Percentiles rank a stretch among this genome's conserved stretches.
Evolutionary conservation across 2,113 vertebrate species (phyloP).

Genomic region (Zingel zingel): DNA sequence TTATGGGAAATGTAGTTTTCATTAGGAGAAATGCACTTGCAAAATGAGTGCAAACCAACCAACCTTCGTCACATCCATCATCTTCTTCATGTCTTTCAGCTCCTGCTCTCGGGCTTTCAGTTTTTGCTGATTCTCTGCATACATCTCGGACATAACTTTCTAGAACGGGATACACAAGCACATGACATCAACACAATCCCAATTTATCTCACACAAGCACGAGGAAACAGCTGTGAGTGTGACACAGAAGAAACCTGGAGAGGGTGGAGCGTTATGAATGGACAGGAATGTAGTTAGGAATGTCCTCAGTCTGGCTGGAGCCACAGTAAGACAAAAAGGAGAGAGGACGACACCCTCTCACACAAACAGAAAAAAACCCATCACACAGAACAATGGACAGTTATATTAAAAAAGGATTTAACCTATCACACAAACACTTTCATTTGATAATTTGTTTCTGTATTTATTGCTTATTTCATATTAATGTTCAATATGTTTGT

Average conservation of each 20-base stretch:
- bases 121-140: conserved; percentile 75
- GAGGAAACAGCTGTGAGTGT: neutral
- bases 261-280: conserved; percentile 35
- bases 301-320: conserved; percentile 54
- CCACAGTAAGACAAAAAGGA: conserved; percentile 14
- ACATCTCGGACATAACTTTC: conserved; percentile 77
- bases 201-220: neutral
- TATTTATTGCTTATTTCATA: no score
- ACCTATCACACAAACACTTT: no score
- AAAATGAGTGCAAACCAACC: neutral
- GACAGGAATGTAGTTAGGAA: conserved; percentile 78
- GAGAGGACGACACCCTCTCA: conserved; percentile 8
- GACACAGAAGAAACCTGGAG: neutral
- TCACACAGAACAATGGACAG: conserved; percentile 19
- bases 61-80: conserved; percentile 82
- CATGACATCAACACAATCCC: neutral
- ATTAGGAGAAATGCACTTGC: neutral
- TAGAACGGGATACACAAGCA: conserved; percentile 24
- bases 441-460: no score
- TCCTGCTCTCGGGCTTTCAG: conserved; percentile 82
- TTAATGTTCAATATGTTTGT: no score
- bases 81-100: conserved; percentile 83
- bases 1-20: neutral
- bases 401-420: no score
- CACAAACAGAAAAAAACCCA: conserved; percentile 8